Evolutionary conservation across 2,797 vertebrate genomes (phyloP), one percentile per base, ranked within the genome.

Genomic region (Gila robusta): DNA sequence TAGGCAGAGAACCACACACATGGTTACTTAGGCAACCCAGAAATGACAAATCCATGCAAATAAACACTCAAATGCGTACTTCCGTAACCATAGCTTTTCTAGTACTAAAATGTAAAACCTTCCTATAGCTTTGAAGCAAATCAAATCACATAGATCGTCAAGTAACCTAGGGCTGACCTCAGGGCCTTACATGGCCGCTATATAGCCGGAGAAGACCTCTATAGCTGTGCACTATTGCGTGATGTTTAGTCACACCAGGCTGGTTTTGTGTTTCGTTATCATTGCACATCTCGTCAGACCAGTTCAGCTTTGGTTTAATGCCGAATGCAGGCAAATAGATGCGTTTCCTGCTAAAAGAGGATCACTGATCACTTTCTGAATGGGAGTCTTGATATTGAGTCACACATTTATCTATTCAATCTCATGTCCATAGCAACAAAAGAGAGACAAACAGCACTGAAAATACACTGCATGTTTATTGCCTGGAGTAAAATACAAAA

Each of bases 381-480:
- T 21, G 35, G 17, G 9, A 47, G 35, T 74, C 54, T 47, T 74
- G 26, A 74, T 49, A 41, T 17, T 56, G 80, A 59, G n/a, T 74
- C 37, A 19, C 35, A 62, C 28, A 12, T 67, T 77, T 67, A 77
- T 84, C 82, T 70, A 23, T 67, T 69, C 35, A 77, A 78, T 84
- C 73, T 70, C 11, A 77, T 69, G n/a, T 47, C 52, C 66, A 72
- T 35, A 72, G 49, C 64, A 73, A 70, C 44, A 39, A 59, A 72
- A 37, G 4, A 89, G 9, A 77, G 28, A 41, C 62, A 71, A 73
- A 83, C 74, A 59, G 19, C 2, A 62, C 9, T 56, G 21, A 66
- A 79, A 88, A 87, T 69, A 35, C 82, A 83, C 32, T 87, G 70
- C 54, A 88, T 90, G 87, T 94, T 94, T 94, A 94, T 94, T 94